These are phyloP conservation scores for Cyprinus carpio DNA, from an alignment of 2,113 vertebrate species.

Conservation along the genomic window DNA sequence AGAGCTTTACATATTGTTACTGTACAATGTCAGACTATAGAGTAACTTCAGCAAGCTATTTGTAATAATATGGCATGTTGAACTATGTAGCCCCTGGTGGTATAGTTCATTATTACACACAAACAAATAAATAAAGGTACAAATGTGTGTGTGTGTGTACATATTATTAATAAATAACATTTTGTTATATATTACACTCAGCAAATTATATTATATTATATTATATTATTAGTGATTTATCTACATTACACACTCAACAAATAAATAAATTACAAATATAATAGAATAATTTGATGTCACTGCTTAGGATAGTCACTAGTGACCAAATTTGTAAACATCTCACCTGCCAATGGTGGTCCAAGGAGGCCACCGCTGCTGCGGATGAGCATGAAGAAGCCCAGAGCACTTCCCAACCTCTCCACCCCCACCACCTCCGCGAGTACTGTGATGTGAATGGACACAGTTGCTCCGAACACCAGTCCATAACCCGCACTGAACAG, in stretches of 20 bases:
- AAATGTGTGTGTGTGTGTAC: too few species aligned
- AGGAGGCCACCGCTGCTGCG: slow-evolving; percentile 77
- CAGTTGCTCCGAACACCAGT: slow-evolving; percentile 68
- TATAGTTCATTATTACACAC: neutral
- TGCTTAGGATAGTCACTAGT: neutral
- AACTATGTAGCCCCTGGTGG: neutral
- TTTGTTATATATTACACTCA: too few species aligned
- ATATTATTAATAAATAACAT: too few species aligned
- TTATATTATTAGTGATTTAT: neutral
- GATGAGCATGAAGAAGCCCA: slow-evolving; percentile 79
- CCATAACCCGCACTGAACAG: slow-evolving; percentile 72
- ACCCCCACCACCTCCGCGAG: slow-evolving; percentile 75
- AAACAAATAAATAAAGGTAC: neutral
- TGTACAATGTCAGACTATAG: neutral
- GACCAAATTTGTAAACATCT: slow-evolving; percentile 18
- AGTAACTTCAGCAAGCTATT: neutral
- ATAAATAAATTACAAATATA: neutral
- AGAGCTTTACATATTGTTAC: neutral
- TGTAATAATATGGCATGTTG: neutral
- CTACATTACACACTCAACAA: neutral
- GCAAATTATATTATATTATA: neutral
- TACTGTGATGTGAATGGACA: slow-evolving; percentile 75
- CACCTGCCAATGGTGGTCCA: slow-evolving; percentile 79
- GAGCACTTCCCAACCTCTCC: slow-evolving; percentile 70
- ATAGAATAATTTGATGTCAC: neutral